Base-by-base conservation (phyloP, 2,113 vertebrate species). In the Cebus imitator region DNA sequence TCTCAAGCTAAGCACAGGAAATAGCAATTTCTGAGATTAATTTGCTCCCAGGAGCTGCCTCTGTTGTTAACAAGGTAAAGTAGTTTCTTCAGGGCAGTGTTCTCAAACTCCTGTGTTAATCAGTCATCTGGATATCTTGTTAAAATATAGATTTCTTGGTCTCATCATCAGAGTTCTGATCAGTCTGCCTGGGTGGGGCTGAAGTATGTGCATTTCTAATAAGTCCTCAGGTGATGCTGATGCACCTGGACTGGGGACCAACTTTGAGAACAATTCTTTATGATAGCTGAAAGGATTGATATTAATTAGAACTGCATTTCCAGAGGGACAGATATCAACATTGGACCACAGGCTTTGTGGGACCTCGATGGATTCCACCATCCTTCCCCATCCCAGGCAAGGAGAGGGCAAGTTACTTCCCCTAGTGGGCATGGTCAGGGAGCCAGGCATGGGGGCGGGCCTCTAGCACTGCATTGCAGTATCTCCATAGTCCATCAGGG, bases 401-500 rank as follows among this genome's bases (percentile, higher is more conserved):
- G 75, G 50, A 81, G 9, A 43, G 55, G 35, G 61, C 37, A 78
- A 18, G 57, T 95, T 99, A 99, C 99, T 99, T 99, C 98, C 99
- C 99, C 99, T 98, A 99, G 6, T 96, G 3, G 0, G 99, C 99
- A 20, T 99, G 98, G 85, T 98, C 99, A 94, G 98, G 98, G 83
- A 99, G 97, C 98, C 99, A 99, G 0, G 98, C 79, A 0, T 98
- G 98, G 20, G 98, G 97, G 55, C 91, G 90, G 1, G 99, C 99
- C 81, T 99, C 99, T 98, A 99, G 98, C 12, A 99, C 98, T 99
- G 98, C 98, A 99, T 98, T 98, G 99, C 84, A 0, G 97, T 98
- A 48, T 99, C 99, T 3, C 99, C 99, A 1, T 99, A 99, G 48
- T 99, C 98, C 97, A 99, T 55, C 95, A 99, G 99, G 2, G 98